Conservation (phyloP, 2,797 vertebrate species). For the Sebastes steindachneri region DNA sequence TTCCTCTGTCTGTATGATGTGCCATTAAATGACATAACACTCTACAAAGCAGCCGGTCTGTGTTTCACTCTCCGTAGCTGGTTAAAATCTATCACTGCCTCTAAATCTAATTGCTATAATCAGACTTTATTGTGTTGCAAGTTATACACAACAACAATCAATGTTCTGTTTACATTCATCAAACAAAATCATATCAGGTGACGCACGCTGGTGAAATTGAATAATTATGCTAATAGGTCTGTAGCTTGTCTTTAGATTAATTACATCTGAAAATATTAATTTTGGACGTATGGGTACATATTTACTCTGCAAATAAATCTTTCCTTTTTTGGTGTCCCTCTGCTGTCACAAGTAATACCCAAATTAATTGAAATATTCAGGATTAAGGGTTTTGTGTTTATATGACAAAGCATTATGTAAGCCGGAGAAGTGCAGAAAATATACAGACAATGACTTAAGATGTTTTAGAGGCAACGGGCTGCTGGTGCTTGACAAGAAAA, state of each 20-base stretch:
- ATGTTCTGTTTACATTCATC: slow-evolving; percentile 36
- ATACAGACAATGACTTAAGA: background rate
- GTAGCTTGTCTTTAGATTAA: slow-evolving; percentile 39
- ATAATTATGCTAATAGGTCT: slow-evolving; percentile 52
- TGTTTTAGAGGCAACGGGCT: background rate
- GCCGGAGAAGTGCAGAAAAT: background rate
- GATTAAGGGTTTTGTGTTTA: slow-evolving; percentile 3
- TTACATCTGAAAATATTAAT: slow-evolving; percentile 34
- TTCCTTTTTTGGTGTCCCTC: background rate
- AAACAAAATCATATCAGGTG: slow-evolving; percentile 38
- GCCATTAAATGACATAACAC: background rate
- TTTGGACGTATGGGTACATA: slow-evolving; percentile 10
- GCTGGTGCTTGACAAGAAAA: slow-evolving; percentile 3
- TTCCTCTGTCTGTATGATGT: background rate
- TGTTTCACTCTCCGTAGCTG: background rate
- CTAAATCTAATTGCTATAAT: slow-evolving; percentile 31
- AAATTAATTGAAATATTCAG: slow-evolving; percentile 35
- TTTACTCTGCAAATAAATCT: slow-evolving; percentile 30
- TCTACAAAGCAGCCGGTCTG: background rate
- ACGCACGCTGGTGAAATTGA: slow-evolving; percentile 20
- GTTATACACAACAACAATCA: slow-evolving; percentile 14
- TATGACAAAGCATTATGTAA: slow-evolving; percentile 4
- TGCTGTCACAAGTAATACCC: slow-evolving; percentile 4
- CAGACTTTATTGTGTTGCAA: slow-evolving; percentile 25
- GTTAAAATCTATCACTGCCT: background rate